Evolutionary conservation across 2,888 invertebrate species (phyloP), one percentile per base, ranked within the genome.

Genomic region (Mimachlamys varia): DNA sequence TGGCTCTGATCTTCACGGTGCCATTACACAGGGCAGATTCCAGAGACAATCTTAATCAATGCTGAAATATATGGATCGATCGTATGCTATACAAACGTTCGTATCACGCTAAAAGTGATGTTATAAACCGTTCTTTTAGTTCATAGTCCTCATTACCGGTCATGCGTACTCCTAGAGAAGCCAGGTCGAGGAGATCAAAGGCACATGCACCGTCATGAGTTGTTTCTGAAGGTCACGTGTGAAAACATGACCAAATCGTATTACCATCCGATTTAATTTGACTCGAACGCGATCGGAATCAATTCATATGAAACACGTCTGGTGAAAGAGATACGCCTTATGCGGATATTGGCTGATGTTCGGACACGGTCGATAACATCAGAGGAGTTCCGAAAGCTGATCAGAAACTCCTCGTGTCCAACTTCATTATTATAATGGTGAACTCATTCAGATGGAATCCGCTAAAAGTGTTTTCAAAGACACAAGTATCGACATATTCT

Each of bases 101-200:
- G 58, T 58, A 7, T 58, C 58, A 58, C 58, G n/a, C 22, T 22
- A 10, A 58, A 58, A 53, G 19, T 58, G 19, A 58, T 58, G 2
- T 7, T 53, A 53, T 17, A 58, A 58, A 58, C 33, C 76, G 27
- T 33, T 76, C 27, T 17, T 27, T 33, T 76, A 76, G 12, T 58
- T 4, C 22, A 22, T 27, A 33, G 33, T 76, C 27, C 76, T 10
- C 27, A 33, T 27, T 33, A 76, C 33, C 15, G 33, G 76, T 76
- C 76, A 76, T 22, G 33, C 76, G 33, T 76, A 27, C 76, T 13
- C 22, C 2, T 76, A 33, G 27, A 76, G 33, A 76, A 2, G 1
- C 12, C 33, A 33, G 76, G 76, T 76, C 76, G 27, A 76, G 33
- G 17, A 76, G 76, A 76, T 76, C 76, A 76, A 76, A 76, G 76